These are phyloP conservation scores for Sapayoa aenigma DNA, from an alignment of 2,113 vertebrate genomes.

Conservation along the genomic window DNA sequence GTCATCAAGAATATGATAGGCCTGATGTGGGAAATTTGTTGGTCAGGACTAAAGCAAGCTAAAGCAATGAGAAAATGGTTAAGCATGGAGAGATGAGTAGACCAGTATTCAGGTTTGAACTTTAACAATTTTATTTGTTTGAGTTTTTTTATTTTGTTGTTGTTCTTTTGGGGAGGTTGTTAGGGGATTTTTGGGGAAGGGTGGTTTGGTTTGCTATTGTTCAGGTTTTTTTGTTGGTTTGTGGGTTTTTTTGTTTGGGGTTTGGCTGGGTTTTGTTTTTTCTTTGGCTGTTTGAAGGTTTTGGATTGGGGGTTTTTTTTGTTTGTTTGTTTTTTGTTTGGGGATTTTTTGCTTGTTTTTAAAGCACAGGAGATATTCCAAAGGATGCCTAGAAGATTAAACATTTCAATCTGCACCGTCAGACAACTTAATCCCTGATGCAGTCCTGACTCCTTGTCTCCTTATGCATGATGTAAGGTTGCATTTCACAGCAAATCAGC, in stretches of 20 bases:
- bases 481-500: background rate
- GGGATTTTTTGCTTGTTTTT: background rate
- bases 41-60: background rate
- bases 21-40: background rate
- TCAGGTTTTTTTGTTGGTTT: background rate
- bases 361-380: background rate
- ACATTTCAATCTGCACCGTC: background rate
- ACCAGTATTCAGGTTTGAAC: background rate
- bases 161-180: background rate
- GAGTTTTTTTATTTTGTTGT: rapidly evolving
- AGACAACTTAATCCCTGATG: background rate
- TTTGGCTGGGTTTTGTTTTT: too few relatives aligned
- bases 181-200: background rate
- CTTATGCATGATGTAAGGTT: background rate
- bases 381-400: background rate
- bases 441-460: background rate
- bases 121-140: background rate
- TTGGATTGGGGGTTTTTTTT: too few relatives aligned
- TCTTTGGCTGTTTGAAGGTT: too few relatives aligned
- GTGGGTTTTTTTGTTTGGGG: background rate
- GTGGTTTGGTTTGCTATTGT: background rate
- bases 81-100: background rate
- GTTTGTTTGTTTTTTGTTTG: background rate
- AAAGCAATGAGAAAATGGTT: background rate
- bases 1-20: background rate